Percentiles rank a stretch among this genome's conserved stretches.
phyloP scores from a whole-genome alignment of 2,113 vertebrate genomes.

The Prochilodus magdalenae region DNA sequence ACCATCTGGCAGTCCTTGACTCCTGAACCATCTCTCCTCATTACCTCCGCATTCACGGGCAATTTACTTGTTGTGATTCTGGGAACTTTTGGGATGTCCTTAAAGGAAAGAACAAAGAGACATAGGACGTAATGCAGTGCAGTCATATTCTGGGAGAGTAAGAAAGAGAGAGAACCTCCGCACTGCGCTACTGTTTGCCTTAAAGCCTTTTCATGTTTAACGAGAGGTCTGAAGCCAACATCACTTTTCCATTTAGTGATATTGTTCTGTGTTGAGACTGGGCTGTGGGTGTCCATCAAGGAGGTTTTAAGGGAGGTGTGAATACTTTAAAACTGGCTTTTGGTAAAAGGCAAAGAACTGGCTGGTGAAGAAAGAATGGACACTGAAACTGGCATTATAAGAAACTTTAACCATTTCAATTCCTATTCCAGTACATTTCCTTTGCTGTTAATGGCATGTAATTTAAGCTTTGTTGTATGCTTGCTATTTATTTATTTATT shows the following conservation, averaged over 20 bases:
- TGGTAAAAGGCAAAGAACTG: neutral
- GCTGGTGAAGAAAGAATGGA: neutral
- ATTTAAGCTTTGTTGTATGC: no score
- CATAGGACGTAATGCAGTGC: neutral
- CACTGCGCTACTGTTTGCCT: neutral
- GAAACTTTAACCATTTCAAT: no score
- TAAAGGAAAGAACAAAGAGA: constrained; percentile 36
- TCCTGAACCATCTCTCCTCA: constrained; percentile 70
- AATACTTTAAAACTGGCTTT: neutral
- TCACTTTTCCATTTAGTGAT: neutral
- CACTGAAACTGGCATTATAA: neutral
- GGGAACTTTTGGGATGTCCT: constrained; percentile 81
- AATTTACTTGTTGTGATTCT: constrained; percentile 75
- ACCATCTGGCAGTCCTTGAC: constrained; percentile 75
- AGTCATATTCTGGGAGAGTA: neutral
- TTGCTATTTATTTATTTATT: no score
- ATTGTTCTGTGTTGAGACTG: neutral
- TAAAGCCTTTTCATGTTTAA: neutral
- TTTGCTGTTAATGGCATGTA: no score
- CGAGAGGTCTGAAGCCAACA: neutral
- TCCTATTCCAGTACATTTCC: no score
- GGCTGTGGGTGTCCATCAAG: neutral
- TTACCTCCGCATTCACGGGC: constrained; percentile 64
- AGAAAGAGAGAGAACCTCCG: neutral
- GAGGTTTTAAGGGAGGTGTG: neutral